Percentiles rank a stretch among this genome's conserved stretches.
These are phyloP conservation scores for Drosophila albomicans DNA, from an alignment of 1,140 invertebrate genomes.

Conservation along the genomic window DNA sequence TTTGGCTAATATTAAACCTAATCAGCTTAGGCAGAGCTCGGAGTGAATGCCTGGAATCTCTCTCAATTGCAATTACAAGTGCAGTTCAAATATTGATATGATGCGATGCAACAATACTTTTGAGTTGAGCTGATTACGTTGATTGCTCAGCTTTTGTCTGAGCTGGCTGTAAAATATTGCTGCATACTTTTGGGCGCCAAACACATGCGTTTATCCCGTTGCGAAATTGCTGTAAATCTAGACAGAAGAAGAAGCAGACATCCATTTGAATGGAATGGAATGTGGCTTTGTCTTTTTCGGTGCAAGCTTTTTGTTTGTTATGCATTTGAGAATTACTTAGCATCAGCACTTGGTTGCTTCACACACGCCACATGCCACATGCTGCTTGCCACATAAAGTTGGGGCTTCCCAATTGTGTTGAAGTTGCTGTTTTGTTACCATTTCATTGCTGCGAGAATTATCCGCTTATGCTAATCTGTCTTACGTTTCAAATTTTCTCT, in stretches of 20 bases:
- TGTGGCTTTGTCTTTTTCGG: conserved; percentile 15
- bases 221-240: conserved; percentile 25
- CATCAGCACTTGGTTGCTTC: conserved; percentile 68
- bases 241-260: not conserved
- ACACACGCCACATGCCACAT: conserved; percentile 52
- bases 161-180: not conserved
- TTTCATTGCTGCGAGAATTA: conserved; percentile 58
- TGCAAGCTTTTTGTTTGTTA: conserved; percentile 34
- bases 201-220: conserved; percentile 34
- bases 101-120: not conserved
- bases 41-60: no score
- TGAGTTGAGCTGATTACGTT: not conserved
- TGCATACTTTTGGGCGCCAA: conserved; percentile 25
- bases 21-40: not conserved
- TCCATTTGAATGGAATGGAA: conserved; percentile 10
- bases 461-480: conserved; percentile 82
- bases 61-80: not conserved
- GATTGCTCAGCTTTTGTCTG: conserved; percentile 1
- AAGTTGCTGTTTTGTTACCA: conserved; percentile 37
- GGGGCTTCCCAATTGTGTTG: conserved; percentile 19
- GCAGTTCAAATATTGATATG: not conserved
- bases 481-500: conserved; percentile 76
- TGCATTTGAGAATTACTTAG: conserved; percentile 44
- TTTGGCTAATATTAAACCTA: not conserved
- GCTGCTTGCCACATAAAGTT: conserved; percentile 20